These are phyloP conservation scores for Solenopsis fugax DNA, from an alignment of 1,140 invertebrate genomes.

Conservation along the genomic window DNA sequence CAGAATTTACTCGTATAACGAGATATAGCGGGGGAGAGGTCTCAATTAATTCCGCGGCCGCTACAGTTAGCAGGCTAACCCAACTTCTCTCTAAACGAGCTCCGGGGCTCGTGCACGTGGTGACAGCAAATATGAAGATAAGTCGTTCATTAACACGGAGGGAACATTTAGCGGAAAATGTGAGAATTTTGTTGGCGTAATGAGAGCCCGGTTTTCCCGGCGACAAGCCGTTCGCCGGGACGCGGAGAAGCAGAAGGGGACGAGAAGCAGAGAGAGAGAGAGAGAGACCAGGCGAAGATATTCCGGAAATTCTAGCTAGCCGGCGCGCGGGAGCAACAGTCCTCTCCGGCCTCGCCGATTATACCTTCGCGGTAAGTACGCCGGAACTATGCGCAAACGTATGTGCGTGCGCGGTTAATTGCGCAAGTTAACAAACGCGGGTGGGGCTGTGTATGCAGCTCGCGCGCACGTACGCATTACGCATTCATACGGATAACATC, in stretches of 20 bases:
- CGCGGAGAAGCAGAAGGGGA: not conserved
- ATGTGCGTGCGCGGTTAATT: constrained; percentile 15
- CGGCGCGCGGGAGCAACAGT: not conserved
- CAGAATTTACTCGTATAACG: constrained; percentile 73
- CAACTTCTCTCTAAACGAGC: constrained; percentile 74
- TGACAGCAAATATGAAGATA: constrained; percentile 77
- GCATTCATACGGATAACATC: no score
- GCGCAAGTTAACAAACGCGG: constrained; percentile 2
- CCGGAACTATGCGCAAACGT: not conserved
- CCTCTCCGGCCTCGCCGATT: not conserved
- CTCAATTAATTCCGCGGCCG: constrained; percentile 71
- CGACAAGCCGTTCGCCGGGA: constrained; percentile 16
- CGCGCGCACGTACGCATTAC: not conserved
- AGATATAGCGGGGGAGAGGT: constrained; percentile 61
- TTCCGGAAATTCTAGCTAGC: constrained; percentile 32
- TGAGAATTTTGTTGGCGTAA: constrained; percentile 72
- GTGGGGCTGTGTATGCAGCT: no score
- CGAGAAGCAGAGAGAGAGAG: no score
- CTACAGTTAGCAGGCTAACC: constrained; percentile 64
- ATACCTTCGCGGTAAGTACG: constrained; percentile 37
- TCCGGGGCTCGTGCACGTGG: constrained; percentile 55
- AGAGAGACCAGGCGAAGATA: constrained; percentile 2
- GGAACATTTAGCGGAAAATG: constrained; percentile 73
- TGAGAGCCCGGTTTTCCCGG: constrained; percentile 55
- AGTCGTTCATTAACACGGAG: constrained; percentile 77